These are phyloP conservation scores for Spongilla lacustris DNA, from an alignment of 37 sponge, comb jelly and placozoan species.

Conservation along the genomic window DNA sequence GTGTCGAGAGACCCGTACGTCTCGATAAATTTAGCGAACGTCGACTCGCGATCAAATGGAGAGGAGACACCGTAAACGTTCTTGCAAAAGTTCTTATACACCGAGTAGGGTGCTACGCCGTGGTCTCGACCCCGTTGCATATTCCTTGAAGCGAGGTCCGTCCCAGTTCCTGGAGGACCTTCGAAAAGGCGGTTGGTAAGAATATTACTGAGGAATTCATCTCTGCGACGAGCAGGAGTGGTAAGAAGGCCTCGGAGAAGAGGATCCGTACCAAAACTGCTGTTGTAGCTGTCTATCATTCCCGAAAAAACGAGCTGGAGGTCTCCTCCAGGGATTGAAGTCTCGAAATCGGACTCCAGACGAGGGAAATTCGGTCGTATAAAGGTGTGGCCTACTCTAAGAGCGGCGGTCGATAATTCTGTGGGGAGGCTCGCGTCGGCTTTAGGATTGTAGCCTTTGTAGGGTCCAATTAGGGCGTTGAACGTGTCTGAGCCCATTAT, in stretches of 20 bases:
- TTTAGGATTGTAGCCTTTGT: slow-evolving; percentile 54
- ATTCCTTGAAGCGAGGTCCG: slow-evolving; percentile 80
- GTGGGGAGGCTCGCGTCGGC: slow-evolving; percentile 68
- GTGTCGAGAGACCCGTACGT: too few species aligned
- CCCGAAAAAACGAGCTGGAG: slow-evolving; percentile 29
- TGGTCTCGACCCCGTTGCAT: too few species aligned
- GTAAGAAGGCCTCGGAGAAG: too few species aligned
- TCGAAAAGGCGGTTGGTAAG: slow-evolving; percentile 57
- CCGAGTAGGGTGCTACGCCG: slow-evolving; percentile 81
- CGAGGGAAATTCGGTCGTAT: slow-evolving; percentile 50
- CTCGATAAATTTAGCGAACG: too few species aligned
- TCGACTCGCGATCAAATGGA: too few species aligned
- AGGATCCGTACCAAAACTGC: too few species aligned
- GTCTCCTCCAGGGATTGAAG: too few species aligned
- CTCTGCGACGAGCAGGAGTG: slow-evolving; percentile 35
- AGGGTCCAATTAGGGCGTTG: slow-evolving; percentile 49
- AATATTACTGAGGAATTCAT: slow-evolving; percentile 28
- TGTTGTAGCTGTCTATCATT: slow-evolving; percentile 82
- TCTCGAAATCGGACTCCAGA: too few species aligned
- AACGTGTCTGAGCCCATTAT: slow-evolving; percentile 62
- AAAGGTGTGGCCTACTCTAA: slow-evolving; percentile 39
- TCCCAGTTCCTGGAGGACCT: too few species aligned
- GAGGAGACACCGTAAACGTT: too few species aligned
- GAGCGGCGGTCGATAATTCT: slow-evolving; percentile 34
- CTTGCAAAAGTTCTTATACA: too few species aligned